Conservation (phyloP, 2,797 vertebrate genomes). For the Danionella dracula region DNA sequence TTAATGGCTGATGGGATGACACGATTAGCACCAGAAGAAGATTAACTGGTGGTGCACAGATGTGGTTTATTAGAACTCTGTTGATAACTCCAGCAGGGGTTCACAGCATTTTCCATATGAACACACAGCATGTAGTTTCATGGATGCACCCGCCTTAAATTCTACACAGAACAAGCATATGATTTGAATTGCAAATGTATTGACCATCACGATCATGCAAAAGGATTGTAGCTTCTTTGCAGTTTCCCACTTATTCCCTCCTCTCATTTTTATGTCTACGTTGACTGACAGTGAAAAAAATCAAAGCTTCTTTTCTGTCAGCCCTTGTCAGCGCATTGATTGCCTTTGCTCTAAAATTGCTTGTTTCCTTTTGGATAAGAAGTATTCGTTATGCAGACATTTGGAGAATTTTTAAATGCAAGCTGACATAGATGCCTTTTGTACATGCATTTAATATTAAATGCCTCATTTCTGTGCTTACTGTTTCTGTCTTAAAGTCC, state of each 20-base stretch:
- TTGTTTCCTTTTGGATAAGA: background rate
- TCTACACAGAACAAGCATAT: too few relatives aligned
- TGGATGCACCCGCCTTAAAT: too few relatives aligned
- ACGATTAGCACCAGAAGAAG: too few relatives aligned
- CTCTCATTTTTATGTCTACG: background rate
- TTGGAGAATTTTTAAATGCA: constrained; percentile 2
- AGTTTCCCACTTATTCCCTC: background rate
- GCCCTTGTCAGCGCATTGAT: background rate
- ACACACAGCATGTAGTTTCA: too few relatives aligned
- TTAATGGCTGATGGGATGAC: too few relatives aligned
- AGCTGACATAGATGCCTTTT: background rate
- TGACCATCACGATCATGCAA: background rate
- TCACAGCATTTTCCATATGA: too few relatives aligned
- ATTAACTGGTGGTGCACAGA: too few relatives aligned
- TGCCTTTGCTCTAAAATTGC: background rate
- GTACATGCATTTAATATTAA: background rate
- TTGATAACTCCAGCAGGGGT: too few relatives aligned
- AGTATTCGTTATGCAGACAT: background rate
- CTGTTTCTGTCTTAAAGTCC: background rate
- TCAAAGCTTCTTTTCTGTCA: constrained; percentile 4
- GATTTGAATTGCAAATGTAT: background rate
- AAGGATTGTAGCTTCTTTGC: background rate
- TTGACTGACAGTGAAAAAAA: constrained; percentile 13
- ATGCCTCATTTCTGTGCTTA: background rate
- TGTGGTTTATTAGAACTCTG: too few relatives aligned